phyloP scores from a whole-genome alignment of 2,888 invertebrate genomes.

The Pyrocoelia pectoralis region DNA sequence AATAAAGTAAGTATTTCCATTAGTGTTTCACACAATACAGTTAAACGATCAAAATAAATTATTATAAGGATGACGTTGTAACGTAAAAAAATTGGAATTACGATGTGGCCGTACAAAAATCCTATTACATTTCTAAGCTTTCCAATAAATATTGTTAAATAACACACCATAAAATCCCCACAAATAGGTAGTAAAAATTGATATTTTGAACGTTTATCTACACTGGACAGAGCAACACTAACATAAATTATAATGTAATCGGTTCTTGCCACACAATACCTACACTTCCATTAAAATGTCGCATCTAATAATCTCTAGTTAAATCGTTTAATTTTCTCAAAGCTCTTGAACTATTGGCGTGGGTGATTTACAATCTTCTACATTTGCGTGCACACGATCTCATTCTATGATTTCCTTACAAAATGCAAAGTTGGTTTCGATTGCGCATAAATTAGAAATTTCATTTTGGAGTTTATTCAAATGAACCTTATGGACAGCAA shows the following conservation, averaged over 20 bases:
- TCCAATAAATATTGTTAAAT: constrained; percentile 1
- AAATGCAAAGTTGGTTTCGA: too few relatives aligned
- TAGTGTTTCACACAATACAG: background rate
- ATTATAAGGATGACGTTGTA: background rate
- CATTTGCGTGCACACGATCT: background rate
- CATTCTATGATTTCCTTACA: too few relatives aligned
- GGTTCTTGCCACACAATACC: background rate
- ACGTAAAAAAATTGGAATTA: too few relatives aligned
- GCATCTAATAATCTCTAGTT: background rate
- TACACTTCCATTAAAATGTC: constrained; percentile 4
- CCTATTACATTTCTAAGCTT: background rate
- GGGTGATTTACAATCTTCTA: background rate
- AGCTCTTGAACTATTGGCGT: background rate
- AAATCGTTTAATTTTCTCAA: background rate
- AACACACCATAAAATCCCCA: constrained; percentile 1
- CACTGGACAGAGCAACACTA: background rate
- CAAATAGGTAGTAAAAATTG: constrained; percentile 3
- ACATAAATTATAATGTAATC: constrained; percentile 3
- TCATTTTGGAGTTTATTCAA: too few relatives aligned
- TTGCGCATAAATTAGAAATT: too few relatives aligned
- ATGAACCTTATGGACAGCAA: too few relatives aligned
- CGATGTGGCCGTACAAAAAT: too few relatives aligned
- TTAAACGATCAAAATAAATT: background rate
- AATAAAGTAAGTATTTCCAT: constrained; percentile 26
- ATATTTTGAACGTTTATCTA: background rate